These are phyloP conservation scores for Muscicapa striata DNA, from an alignment of 2,797 vertebrate genomes.

Conservation along the genomic window DNA sequence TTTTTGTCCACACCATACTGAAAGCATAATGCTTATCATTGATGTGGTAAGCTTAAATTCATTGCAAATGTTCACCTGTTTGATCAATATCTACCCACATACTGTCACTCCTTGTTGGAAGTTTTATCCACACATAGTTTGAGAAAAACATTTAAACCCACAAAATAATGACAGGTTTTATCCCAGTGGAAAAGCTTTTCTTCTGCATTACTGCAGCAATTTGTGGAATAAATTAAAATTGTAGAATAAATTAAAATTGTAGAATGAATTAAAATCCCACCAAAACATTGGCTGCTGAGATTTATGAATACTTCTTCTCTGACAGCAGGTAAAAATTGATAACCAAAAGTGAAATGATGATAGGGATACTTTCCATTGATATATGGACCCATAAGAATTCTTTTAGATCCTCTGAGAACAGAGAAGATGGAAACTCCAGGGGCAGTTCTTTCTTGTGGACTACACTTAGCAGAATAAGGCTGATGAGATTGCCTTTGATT, in stretches of 20 bases:
- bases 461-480: not conserved
- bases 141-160: slow-evolving; percentile 10
- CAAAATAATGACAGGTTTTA: not conserved
- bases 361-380: not conserved
- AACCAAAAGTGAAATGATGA: not conserved
- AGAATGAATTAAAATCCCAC: slow-evolving; percentile 47
- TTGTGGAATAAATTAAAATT: slow-evolving; percentile 41
- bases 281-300: not conserved
- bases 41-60: not conserved
- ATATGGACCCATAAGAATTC: not conserved
- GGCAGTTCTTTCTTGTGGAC: not conserved
- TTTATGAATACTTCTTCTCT: not conserved
- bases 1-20: not conserved
- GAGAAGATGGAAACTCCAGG: not conserved
- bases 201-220: not conserved
- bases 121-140: not conserved
- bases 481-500: not conserved
- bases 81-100: not conserved
- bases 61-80: slow-evolving; percentile 14
- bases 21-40: not conserved
- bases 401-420: slow-evolving; percentile 8
- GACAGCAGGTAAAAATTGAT: slow-evolving; percentile 10
- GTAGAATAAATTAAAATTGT: slow-evolving; percentile 37
- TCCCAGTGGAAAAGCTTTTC: not conserved
- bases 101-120: not conserved